A percentile compares a stretch with the other conserved stretches of the same genome.
These are phyloP conservation scores for Amorpha juglandis DNA, from an alignment of 2,888 invertebrate species.

Conservation along the genomic window DNA sequence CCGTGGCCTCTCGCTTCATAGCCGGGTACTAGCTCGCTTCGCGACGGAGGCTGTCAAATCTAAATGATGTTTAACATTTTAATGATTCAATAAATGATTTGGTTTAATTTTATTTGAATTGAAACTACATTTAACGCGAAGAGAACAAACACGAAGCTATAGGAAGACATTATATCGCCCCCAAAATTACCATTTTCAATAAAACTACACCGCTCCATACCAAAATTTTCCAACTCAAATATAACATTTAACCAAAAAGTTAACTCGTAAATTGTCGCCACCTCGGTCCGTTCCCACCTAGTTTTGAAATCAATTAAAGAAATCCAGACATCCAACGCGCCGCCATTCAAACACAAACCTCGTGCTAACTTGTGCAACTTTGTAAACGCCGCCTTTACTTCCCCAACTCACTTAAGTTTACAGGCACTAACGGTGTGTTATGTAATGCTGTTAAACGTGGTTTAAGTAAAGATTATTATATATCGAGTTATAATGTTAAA, in stretches of 20 bases:
- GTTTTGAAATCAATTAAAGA: conserved; percentile 22
- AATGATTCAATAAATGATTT: too few relatives aligned
- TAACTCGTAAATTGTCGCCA: background rate
- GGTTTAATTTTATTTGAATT: too few relatives aligned
- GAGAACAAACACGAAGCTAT: too few relatives aligned
- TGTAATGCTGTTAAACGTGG: background rate
- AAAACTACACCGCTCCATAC: background rate
- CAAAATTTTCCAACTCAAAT: background rate
- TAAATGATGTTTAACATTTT: too few relatives aligned
- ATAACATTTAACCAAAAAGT: background rate
- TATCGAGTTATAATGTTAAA: too few relatives aligned
- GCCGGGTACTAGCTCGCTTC: too few relatives aligned
- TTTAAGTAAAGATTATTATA: background rate
- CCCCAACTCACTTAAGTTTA: conserved; percentile 38
- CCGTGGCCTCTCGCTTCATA: too few relatives aligned
- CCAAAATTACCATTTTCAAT: too few relatives aligned
- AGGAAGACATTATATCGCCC: too few relatives aligned
- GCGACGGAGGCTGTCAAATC: too few relatives aligned
- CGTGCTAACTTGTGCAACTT: conserved; percentile 33
- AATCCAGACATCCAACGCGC: conserved; percentile 19
- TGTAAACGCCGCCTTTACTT: conserved; percentile 39
- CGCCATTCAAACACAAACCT: conserved; percentile 31
- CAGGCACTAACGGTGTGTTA: background rate
- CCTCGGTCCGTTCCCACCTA: conserved; percentile 4
- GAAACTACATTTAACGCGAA: too few relatives aligned